Evolutionary conservation across 2,113 vertebrate species (phyloP).

Genomic region (Gulo gulo): DNA sequence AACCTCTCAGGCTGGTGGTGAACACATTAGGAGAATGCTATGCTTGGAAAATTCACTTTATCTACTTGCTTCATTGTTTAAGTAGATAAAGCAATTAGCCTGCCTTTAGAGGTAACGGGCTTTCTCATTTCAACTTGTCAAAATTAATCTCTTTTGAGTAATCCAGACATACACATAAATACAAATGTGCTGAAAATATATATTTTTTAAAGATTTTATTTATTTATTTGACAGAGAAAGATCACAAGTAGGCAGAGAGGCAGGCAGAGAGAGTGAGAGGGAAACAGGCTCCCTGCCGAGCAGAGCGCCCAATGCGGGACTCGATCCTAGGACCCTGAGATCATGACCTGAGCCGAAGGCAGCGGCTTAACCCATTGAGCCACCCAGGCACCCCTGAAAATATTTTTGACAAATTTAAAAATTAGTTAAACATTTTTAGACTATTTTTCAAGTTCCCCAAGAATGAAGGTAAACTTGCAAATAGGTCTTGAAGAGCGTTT

Average conservation of each 20-base stretch:
- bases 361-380: too few species aligned
- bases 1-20: neutral
- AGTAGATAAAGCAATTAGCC: conserved; percentile 42
- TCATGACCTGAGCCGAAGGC: too few species aligned
- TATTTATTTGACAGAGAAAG: too few species aligned
- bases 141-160: conserved; percentile 38
- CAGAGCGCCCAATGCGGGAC: too few species aligned
- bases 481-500: neutral
- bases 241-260: too few species aligned
- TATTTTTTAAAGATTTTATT: too few species aligned
- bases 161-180: conserved; percentile 19
- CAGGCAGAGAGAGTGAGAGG: too few species aligned
- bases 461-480: conserved; percentile 11
- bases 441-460: neutral
- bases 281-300: too few species aligned
- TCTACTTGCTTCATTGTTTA: conserved; percentile 41
- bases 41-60: conserved; percentile 1
- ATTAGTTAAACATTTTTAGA: conserved; percentile 11
- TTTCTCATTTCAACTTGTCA: conserved; percentile 62
- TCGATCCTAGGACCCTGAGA: too few species aligned
- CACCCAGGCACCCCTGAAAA: neutral
- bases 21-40: conserved; percentile 3
- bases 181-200: neutral
- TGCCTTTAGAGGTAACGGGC: neutral
- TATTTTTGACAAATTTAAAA: conserved; percentile 51